Evolutionary conservation across 2,888 invertebrate genomes (phyloP), one percentile per base, ranked within the genome.

Genomic region (Agapetus fuscipes): DNA sequence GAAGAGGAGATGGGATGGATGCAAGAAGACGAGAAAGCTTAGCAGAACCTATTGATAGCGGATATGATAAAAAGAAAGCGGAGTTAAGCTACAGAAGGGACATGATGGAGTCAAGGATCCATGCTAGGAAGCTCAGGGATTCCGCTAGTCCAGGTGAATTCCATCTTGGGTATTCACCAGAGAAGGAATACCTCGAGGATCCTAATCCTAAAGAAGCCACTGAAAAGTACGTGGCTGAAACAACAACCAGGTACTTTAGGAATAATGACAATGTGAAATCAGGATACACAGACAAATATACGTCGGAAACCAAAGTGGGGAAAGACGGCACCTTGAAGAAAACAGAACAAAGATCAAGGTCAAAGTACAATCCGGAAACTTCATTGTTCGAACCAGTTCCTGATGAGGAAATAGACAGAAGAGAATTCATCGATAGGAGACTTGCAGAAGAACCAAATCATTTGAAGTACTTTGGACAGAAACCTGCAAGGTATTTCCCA

Each of bases 61-160:
- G 39, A 27, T 39, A 28, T 17, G 38, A 42, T 10, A 45, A 43
- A 14, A 62, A 61, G 37, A 69, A 71, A 26, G 71, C 71, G 50
- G 80, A 83, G 53, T 56, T 86, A 40, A 82, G 84, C 53, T 79
- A 82, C 17, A 66, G 86, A 34, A 68, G 86, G 11, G 80, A 84
- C 45, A 71, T 83, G 26, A 63, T 87, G 11, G 85, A 87, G 57
- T 85, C 85, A 1, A 71, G 85, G 43, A 74, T 86, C 32, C 76
- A 81, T 41, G 78, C 79, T 17, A 69, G 82, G 31, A 65, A 65
- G 48, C 55, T 59, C 41, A 67, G 66, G 2, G 65, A 63, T 39
- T 60, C 54, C 48, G 51, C 56, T 12, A 57, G 56, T 45, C 51
- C 59, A n/a, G 64, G 59, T 37, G 64, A 65, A 47, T 61, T 67